A percentile compares a stretch with the other conserved stretches of the same genome.
These are phyloP conservation scores for Malurus alboscapulatus DNA, from an alignment of 2,113 vertebrate species.

Conservation along the genomic window DNA sequence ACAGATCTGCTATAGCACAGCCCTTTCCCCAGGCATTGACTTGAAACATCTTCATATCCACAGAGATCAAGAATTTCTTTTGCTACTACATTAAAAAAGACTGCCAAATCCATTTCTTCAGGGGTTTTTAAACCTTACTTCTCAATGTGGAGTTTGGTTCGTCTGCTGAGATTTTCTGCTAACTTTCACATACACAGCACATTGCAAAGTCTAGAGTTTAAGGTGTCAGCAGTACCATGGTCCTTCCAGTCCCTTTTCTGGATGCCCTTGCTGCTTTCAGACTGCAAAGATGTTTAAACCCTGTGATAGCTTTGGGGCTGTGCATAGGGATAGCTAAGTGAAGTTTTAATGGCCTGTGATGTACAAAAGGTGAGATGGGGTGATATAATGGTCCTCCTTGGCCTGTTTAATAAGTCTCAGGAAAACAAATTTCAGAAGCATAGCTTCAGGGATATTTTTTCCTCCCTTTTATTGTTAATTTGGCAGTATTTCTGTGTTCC, in stretches of 20 bases:
- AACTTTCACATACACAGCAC: fast-evolving
- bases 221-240: fast-evolving
- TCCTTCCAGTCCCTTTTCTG: not conserved
- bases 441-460: not conserved
- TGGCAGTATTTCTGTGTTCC: not conserved
- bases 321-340: not conserved
- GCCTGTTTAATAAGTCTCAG: not conserved
- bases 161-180: not conserved
- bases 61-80: not conserved
- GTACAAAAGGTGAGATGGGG: not conserved
- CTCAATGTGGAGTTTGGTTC: not conserved
- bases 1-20: not conserved
- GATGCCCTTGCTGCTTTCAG: not conserved
- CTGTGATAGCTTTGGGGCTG: not conserved
- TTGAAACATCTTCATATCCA: not conserved
- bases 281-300: not conserved
- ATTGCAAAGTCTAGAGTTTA: not conserved
- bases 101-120: not conserved
- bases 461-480: not conserved
- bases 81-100: not conserved
- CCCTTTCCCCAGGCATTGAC: not conserved
- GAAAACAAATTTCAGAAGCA: not conserved
- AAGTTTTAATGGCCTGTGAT: not conserved
- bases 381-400: not conserved
- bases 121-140: not conserved